phyloP scores from a whole-genome alignment of 2,888 invertebrate genomes.

The Pegoplata infirma region DNA sequence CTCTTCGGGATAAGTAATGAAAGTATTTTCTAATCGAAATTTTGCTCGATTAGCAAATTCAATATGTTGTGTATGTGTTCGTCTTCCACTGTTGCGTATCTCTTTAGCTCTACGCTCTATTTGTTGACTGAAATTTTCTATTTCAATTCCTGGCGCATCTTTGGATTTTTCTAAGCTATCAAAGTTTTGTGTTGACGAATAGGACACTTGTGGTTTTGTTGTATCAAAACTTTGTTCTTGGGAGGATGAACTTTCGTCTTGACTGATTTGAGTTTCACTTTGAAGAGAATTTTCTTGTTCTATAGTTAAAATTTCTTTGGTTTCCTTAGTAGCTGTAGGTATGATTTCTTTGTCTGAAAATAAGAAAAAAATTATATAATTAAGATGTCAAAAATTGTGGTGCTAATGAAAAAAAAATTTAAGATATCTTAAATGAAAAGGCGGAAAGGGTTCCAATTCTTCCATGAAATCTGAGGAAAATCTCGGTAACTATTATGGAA shows the following conservation, averaged over 20 bases:
- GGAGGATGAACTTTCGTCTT: background rate
- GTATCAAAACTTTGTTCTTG: background rate
- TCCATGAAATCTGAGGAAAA: too few relatives aligned
- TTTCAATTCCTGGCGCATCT: constrained; percentile 73
- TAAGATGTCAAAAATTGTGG: too few relatives aligned
- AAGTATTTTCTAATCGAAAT: constrained; percentile 57
- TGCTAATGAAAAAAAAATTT: too few relatives aligned
- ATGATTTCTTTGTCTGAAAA: constrained; percentile 9
- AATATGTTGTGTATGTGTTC: constrained; percentile 53
- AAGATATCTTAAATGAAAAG: background rate
- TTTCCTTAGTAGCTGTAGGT: background rate
- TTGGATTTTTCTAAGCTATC: constrained; percentile 70
- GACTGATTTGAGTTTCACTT: background rate
- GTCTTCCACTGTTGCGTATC: constrained; percentile 64
- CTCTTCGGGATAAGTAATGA: constrained; percentile 31
- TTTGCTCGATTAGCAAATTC: constrained; percentile 58
- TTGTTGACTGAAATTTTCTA: constrained; percentile 73
- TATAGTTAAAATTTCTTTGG: constrained; percentile 6
- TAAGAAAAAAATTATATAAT: background rate
- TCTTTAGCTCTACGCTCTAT: constrained; percentile 73
- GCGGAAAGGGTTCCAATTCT: too few relatives aligned
- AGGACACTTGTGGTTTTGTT: background rate
- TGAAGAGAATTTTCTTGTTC: background rate
- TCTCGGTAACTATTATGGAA: too few relatives aligned
- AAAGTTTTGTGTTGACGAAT: constrained; percentile 23